A percentile compares a stretch with the other conserved stretches of the same genome.
phyloP scores from a whole-genome alignment of 2,113 vertebrate species.

The Petrocephalus microphthalmus region DNA sequence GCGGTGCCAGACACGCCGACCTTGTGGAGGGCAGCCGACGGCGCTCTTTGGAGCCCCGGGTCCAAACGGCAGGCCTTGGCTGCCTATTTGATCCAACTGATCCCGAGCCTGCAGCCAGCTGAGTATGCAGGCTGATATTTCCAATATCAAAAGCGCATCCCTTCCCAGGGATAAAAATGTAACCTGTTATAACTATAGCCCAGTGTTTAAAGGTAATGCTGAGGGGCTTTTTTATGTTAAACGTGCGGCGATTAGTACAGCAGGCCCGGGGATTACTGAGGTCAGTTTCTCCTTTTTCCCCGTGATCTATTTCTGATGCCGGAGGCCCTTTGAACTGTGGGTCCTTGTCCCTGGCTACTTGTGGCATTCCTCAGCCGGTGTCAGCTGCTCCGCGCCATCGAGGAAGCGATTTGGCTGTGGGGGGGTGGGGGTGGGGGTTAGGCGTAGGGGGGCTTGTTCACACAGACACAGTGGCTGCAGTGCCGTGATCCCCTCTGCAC shows the following conservation, averaged over 20 bases:
- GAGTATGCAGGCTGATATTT: constrained; percentile 3
- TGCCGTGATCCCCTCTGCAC: background rate
- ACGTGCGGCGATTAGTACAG: background rate
- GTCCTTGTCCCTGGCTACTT: background rate
- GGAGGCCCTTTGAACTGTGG: constrained; percentile 7
- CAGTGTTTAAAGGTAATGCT: background rate
- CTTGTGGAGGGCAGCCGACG: background rate
- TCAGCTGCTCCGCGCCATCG: constrained; percentile 20
- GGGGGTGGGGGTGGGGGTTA: background rate
- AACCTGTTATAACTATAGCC: background rate
- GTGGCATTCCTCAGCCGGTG: constrained; percentile 11
- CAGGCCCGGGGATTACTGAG: background rate
- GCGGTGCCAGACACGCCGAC: background rate
- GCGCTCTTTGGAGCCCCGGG: background rate
- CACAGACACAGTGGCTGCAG: constrained; percentile 25
- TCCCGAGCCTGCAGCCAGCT: background rate
- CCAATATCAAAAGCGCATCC: background rate
- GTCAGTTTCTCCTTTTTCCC: background rate
- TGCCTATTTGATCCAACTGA: background rate
- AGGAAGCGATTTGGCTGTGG: constrained; percentile 10
- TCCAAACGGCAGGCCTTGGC: background rate
- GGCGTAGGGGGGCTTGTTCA: background rate
- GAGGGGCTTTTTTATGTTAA: background rate
- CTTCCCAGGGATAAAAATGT: constrained; percentile 10
- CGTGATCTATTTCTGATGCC: constrained; percentile 9